Conservation (phyloP, 2,797 vertebrate genomes). For the Fundulus diaphanus region DNA sequence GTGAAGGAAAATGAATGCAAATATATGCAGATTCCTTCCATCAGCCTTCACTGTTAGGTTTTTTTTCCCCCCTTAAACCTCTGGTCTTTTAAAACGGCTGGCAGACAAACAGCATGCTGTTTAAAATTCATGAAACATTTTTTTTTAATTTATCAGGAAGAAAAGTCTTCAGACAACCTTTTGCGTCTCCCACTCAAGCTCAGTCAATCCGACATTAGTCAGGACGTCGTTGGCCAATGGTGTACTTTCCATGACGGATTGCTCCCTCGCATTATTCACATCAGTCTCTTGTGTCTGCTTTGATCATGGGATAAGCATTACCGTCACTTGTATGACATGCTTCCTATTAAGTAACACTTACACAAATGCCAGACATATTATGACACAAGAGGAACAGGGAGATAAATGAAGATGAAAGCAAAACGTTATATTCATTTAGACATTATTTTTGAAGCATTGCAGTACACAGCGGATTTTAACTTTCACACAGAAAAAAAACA, state of each 20-base stretch:
- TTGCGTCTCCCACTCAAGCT: constrained; percentile 61
- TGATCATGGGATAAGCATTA: constrained; percentile 52
- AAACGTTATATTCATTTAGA: neutral
- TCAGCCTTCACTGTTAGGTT: constrained; percentile 63
- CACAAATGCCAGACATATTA: constrained; percentile 33
- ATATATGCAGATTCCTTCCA: constrained; percentile 84
- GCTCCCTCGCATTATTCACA: constrained; percentile 60
- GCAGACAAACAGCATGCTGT: constrained; percentile 78
- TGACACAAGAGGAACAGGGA: constrained; percentile 9
- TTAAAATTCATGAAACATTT: constrained; percentile 83
- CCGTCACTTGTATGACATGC: constrained; percentile 36
- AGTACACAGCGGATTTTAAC: neutral
- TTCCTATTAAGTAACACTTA: constrained; percentile 28
- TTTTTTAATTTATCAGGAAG: constrained; percentile 77
- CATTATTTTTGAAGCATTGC: neutral
- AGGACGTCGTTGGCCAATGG: constrained; percentile 68
- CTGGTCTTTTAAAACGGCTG: constrained; percentile 81
- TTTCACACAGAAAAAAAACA: neutral
- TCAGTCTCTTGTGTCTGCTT: constrained; percentile 46
- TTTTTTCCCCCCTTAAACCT: constrained; percentile 70
- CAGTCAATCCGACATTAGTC: constrained; percentile 71
- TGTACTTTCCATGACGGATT: constrained; percentile 69
- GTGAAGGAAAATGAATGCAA: constrained; percentile 81
- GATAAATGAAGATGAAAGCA: constrained; percentile 12
- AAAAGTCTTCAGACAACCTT: constrained; percentile 78